Evolutionary conservation across 23 tunicate species (phyloP), one percentile per base, ranked within the genome.

Genomic region (Diplosoma virens): DNA sequence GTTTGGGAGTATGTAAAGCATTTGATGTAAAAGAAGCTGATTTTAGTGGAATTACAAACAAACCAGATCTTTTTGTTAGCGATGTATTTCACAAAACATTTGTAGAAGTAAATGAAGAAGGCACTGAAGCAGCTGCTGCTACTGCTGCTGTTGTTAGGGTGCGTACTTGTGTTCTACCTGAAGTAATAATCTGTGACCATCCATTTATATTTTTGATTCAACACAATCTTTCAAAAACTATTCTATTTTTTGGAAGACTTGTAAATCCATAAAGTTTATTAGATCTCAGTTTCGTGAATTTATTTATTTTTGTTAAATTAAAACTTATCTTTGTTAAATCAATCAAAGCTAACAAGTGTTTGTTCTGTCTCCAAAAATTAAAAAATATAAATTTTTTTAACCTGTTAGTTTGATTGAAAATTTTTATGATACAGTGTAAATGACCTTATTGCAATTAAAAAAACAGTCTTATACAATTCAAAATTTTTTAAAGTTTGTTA

Each of bases 91-190:
- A 90, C 79, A 90, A 90, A 79, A 83, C 97, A 1, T 79, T 84
- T 59, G 23, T 90, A 27, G 90, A 84, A 67, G 97, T 90, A 3
- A 75, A 84, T 47, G 97, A 90, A 90, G 90, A 90, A 84, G 97
- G 97, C 31, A 70, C 93, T 5, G 91, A 85, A 69, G 91, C 97
- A 0, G 97, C 97, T 5, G 97, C 97, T 46, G 97, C 97, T 0
- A 90, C 97, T 27, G 97, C 84, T 3, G 81, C 32, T 16, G 81
- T 79, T 0, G 71, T 82, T 46, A 50, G 25, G 46, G 47, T 68
- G 4, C 41, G 45, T 64, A 45, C 72, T 7, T 0, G 61, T 28
- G 35, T 47, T 69, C 81, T 79, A 3, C 79, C 86, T 1, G 56
- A 71, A 23, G 35, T 2, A 34, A 58, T 92, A n/a, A 85, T 32